Evolutionary conservation across 2,797 vertebrate species (phyloP).

Genomic region (Coranthus polyacanthus): DNA sequence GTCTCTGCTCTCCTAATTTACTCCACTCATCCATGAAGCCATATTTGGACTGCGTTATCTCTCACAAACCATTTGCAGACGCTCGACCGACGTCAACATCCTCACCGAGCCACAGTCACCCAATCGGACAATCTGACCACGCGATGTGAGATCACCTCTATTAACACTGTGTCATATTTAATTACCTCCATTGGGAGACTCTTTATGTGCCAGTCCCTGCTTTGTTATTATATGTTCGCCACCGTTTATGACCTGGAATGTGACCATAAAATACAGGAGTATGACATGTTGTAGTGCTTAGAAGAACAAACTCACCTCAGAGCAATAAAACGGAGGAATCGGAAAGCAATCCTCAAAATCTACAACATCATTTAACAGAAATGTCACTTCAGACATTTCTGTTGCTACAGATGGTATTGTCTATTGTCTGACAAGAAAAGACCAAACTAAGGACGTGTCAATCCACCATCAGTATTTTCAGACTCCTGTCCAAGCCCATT

Average conservation of each 20-base stretch:
- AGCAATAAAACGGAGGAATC: conserved; percentile 16
- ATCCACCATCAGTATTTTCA: too few relatives aligned
- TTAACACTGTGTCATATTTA: conserved; percentile 32
- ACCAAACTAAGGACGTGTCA: too few relatives aligned
- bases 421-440: too few relatives aligned
- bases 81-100: conserved; percentile 45
- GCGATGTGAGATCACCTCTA: conserved; percentile 25
- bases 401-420: too few relatives aligned
- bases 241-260: conserved; percentile 55
- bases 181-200: conserved; percentile 35
- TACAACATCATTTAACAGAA: too few relatives aligned
- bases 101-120: conserved; percentile 24
- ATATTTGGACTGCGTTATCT: conserved; percentile 62
- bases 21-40: conserved; percentile 54
- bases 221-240: conserved; percentile 6
- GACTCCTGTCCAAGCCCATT: too few relatives aligned
- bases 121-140: background rate
- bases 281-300: conserved; percentile 25
- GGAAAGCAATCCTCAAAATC: conserved; percentile 8
- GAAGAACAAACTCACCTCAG: conserved; percentile 41
- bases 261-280: conserved; percentile 42
- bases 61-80: conserved; percentile 41
- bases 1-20: conserved; percentile 40
- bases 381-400: too few relatives aligned
- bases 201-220: conserved; percentile 25